Base-by-base conservation (phyloP, 2,888 invertebrate genomes). In the Orchesellides sinensis region DNA sequence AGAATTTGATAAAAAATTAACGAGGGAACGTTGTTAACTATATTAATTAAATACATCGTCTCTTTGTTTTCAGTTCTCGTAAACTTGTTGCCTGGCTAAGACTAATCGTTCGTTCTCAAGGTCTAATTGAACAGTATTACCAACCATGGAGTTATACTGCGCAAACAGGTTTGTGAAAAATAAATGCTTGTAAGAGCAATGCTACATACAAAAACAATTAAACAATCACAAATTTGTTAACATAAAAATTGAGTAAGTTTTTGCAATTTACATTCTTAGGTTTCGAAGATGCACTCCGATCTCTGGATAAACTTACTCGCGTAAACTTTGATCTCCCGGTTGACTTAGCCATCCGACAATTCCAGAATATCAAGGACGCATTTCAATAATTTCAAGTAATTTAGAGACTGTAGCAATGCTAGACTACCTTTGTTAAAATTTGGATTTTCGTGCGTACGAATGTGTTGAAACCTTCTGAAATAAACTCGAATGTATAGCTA, bases 361-460 rank as follows among this genome's bases (percentile, higher is more conserved):
- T 99, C 90, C 96, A 97, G 90, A 98, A 98, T 92, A 98, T 99
- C 90, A 98, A 96, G 92, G 98, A 98, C 92, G 97, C 96, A 87
- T 97, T 97, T 92, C 96, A 93, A 88, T 86, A 84, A 80, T n/a
- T n/a, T n/a, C n/a, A n/a, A n/a, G n/a, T n/a, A n/a, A n/a, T n/a
- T n/a, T n/a, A n/a, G n/a, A n/a, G n/a, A n/a, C n/a, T n/a, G n/a
- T n/a, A n/a, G n/a, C n/a, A n/a, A n/a, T n/a, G n/a, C n/a, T n/a
- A n/a, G n/a, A n/a, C n/a, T n/a, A n/a, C n/a, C n/a, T n/a, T n/a
- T n/a, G n/a, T n/a, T n/a, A n/a, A n/a, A n/a, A n/a, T n/a, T n/a
- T n/a, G n/a, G n/a, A n/a, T n/a, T n/a, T n/a, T n/a, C n/a, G n/a
- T n/a, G n/a, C n/a, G n/a, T n/a, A n/a, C n/a, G n/a, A n/a, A n/a